These are phyloP conservation scores for Enteromius fasciolatus DNA, from an alignment of 2,797 vertebrate species.

Conservation along the genomic window DNA sequence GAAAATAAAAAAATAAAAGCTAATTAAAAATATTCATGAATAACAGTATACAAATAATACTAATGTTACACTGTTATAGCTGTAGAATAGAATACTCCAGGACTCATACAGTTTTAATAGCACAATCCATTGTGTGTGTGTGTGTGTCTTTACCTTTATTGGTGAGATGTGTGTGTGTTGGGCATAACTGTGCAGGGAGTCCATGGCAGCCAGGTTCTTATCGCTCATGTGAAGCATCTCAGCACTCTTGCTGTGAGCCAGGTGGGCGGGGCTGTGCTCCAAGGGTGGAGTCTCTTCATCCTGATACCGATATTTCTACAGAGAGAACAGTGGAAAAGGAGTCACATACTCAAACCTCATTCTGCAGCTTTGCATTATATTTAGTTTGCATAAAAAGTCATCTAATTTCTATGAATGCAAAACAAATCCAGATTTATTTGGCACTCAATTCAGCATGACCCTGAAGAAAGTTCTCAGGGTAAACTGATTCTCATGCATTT, in stretches of 20 bases:
- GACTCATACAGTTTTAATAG: background rate
- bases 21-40: background rate
- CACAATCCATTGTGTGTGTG: background rate
- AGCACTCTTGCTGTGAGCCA: slow-evolving; percentile 90
- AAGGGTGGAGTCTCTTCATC: slow-evolving; percentile 97
- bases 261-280: slow-evolving; percentile 96
- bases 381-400: background rate
- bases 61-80: background rate
- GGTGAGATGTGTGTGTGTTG: slow-evolving; percentile 92
- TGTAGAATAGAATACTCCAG: background rate
- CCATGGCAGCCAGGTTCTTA: slow-evolving; percentile 90
- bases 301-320: slow-evolving; percentile 96
- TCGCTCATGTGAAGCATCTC: slow-evolving; percentile 92
- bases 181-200: slow-evolving; percentile 88
- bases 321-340: slow-evolving; percentile 31
- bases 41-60: background rate
- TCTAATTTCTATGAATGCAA: slow-evolving; percentile 2
- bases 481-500: background rate
- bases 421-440: background rate
- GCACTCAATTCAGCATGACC: background rate
- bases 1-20: background rate
- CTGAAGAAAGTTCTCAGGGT: background rate
- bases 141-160: slow-evolving; percentile 83
- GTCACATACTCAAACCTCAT: slow-evolving; percentile 8
- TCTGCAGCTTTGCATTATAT: background rate